Evolutionary conservation across 2,888 invertebrate genomes (phyloP), one percentile per base, ranked within the genome.

Genomic region (Cryptophagus acutangulus): DNA sequence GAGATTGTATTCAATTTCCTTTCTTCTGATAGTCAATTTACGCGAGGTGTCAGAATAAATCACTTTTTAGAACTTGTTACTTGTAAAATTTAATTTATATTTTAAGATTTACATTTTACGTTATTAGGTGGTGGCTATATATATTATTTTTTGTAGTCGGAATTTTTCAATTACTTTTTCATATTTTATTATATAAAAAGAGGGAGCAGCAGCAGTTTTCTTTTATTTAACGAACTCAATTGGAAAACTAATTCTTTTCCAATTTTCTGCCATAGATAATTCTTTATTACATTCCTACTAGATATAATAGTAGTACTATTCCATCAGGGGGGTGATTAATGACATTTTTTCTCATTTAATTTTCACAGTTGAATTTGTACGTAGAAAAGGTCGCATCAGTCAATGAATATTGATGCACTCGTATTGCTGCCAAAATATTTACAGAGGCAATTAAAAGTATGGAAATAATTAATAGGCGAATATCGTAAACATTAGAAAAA

Each of bases 1-100:
- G 51, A 54, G 47, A 54, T 51, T 54, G 51, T 51, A 48, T 54
- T 54, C 54, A 53, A 54, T 54, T 54, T 54, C 54, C 54, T 51
- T 43, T 48, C 45, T 42, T 41, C 43, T 46, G 49, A 51, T 49
- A 53, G 52, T 51, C 54, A 54, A 54, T 54, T 54, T 54, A 45
- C 43, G 49, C 43, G 44, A 48, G 48, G 51, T 51, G 51, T 45
- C 49, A 40, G 45, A 47, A 49, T 54, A 54, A 54, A 54, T 54
- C 52, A 54, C 38, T 41, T 44, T 39, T 33, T 41, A 45, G 31
- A 31, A 31, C 31, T 31, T 16, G 31, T 13, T 31, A 31, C 31
- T 31, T 31, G 31, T 31, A 31, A 31, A 31, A 31, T 31, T 31
- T 31, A 31, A 31, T 31, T 31, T 31, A 31, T 31, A 31, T 31